These are phyloP conservation scores for Megalops atlanticus DNA, from an alignment of 2,113 vertebrate species.

Conservation along the genomic window DNA sequence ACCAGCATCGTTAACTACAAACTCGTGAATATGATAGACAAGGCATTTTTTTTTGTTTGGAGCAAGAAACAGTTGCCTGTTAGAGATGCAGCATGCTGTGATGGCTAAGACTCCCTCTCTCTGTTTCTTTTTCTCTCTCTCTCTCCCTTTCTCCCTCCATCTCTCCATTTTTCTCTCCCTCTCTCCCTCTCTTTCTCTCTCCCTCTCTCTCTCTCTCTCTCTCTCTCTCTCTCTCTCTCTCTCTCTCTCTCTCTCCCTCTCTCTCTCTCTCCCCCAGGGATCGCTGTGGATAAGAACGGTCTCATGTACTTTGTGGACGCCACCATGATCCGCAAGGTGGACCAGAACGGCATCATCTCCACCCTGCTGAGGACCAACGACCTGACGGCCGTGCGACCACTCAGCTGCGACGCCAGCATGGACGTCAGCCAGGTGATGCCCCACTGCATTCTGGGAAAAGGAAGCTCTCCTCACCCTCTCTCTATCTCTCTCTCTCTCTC, in stretches of 20 bases:
- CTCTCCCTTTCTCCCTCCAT: no score
- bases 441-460: neutral
- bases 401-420: constrained; percentile 64
- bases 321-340: constrained; percentile 88
- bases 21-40: no score
- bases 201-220: neutral
- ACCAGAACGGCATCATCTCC: constrained; percentile 88
- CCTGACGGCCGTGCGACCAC: constrained; percentile 80
- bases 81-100: no score
- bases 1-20: no score
- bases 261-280: constrained; percentile 60
- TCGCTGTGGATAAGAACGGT: constrained; percentile 86
- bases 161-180: no score
- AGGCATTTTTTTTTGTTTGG: no score
- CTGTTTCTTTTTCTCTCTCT: no score
- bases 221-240: neutral
- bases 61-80: no score
- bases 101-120: no score
- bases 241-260: neutral
- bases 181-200: no score
- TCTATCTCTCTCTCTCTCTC: no score
- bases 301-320: constrained; percentile 90
- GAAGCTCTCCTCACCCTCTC: neutral
- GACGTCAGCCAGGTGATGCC: constrained; percentile 52
- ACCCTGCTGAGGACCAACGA: constrained; percentile 87